Percentiles rank a stretch among this genome's conserved stretches.
These are phyloP conservation scores for Nasonovia ribisnigri DNA, from an alignment of 2,888 invertebrate species.

Conservation along the genomic window DNA sequence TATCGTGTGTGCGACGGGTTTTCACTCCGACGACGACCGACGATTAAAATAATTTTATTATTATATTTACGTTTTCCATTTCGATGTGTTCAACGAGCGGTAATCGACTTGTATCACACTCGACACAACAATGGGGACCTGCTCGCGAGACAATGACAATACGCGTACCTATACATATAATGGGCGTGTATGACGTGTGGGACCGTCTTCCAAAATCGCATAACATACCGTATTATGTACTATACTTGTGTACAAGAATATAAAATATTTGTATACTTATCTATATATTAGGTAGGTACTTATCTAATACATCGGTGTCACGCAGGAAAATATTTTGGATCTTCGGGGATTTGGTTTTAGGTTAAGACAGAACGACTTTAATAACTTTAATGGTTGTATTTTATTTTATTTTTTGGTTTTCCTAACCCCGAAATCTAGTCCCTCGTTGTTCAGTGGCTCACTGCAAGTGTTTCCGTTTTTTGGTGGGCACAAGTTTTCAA, in stretches of 20 bases:
- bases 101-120: not conserved
- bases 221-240: not conserved
- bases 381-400: not conserved
- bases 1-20: not conserved
- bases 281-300: not conserved
- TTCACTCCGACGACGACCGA: slow-evolving; percentile 34
- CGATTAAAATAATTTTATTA: slow-evolving; percentile 30
- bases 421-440: not conserved
- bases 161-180: not conserved
- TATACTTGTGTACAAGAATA: not conserved
- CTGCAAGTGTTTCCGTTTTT: not conserved
- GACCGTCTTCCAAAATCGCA: not conserved
- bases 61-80: slow-evolving; percentile 34
- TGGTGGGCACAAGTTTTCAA: not conserved
- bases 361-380: not conserved
- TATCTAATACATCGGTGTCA: no score
- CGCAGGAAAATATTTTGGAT: no score
- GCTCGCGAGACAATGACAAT: not conserved
- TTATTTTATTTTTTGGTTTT: not conserved
- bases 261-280: not conserved
- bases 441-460: not conserved
- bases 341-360: no score
- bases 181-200: not conserved
- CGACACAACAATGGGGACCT: not conserved
- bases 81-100: slow-evolving; percentile 19